A percentile compares a stretch with the other conserved stretches of the same genome.
Conservation (phyloP, 2,888 invertebrate genomes). For the Anticlea derivata region DNA sequence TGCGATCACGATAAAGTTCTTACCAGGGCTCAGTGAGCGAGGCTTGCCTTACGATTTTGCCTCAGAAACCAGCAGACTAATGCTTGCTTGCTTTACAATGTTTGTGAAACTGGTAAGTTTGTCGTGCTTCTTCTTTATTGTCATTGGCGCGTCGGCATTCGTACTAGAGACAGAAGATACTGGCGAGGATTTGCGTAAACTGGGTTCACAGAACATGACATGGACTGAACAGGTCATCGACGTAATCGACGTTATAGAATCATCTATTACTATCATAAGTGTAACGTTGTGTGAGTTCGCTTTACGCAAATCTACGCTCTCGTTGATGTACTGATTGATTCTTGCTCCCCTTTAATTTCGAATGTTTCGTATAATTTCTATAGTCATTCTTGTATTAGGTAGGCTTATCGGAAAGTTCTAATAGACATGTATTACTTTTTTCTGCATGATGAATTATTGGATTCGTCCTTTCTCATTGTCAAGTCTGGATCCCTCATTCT, state of each 20-base stretch:
- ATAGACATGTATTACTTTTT: constrained; percentile 45
- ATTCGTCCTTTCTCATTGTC: constrained; percentile 58
- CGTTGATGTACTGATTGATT: constrained; percentile 55
- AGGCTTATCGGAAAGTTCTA: constrained; percentile 39
- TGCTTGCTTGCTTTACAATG: constrained; percentile 20
- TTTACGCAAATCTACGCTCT: constrained; percentile 28
- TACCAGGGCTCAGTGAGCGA: neutral
- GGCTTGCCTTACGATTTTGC: neutral
- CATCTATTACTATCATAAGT: too few relatives aligned
- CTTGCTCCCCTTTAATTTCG: constrained; percentile 50
- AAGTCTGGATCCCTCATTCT: constrained; percentile 58
- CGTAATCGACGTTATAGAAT: neutral
- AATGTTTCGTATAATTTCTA: constrained; percentile 56
- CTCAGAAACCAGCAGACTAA: neutral
- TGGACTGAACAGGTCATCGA: neutral
- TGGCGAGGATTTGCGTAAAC: constrained; percentile 44
- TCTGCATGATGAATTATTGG: constrained; percentile 45
- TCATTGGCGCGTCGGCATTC: constrained; percentile 18
- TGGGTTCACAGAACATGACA: constrained; percentile 42
- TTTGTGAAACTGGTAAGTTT: constrained; percentile 1
- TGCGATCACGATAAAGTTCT: neutral
- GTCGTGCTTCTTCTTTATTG: constrained; percentile 23
- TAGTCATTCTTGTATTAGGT: constrained; percentile 41
- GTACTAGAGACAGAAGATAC: constrained; percentile 15
- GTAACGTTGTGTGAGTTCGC: constrained; percentile 31